Percentiles rank a stretch among this genome's conserved stretches.
These are phyloP conservation scores for Catostomus latipinnis DNA, from an alignment of 2,797 vertebrate genomes.

Conservation along the genomic window DNA sequence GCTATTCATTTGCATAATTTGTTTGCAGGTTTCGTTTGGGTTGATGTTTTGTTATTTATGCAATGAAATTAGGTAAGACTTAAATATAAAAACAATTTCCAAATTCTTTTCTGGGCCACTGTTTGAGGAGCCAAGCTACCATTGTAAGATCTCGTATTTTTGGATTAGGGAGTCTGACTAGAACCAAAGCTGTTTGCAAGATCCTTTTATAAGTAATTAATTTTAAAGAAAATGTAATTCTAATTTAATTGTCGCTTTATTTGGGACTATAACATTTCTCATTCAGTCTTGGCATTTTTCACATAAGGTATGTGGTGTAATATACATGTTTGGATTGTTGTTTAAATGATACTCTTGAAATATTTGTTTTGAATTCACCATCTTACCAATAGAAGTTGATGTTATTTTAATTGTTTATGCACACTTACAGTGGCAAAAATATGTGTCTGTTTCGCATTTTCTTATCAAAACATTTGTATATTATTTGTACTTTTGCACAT, in stretches of 20 bases:
- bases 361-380: conserved; percentile 31
- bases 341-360: conserved; percentile 41
- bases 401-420: conserved; percentile 26
- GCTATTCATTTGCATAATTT: too few species aligned
- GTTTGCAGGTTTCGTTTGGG: too few species aligned
- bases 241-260: too few species aligned
- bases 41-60: too few species aligned
- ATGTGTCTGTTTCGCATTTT: conserved; percentile 29
- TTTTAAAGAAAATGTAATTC: conserved; percentile 23
- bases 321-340: conserved; percentile 39
- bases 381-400: conserved; percentile 18
- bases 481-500: neutral
- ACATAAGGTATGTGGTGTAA: conserved; percentile 22
- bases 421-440: neutral
- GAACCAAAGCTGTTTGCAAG: conserved; percentile 39
- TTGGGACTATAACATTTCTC: conserved; percentile 1
- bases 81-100: too few species aligned
- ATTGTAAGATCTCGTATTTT: too few species aligned
- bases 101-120: too few species aligned
- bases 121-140: too few species aligned
- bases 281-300: conserved; percentile 42
- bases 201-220: conserved; percentile 20
- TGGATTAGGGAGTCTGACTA: conserved; percentile 5
- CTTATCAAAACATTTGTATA: conserved; percentile 1
- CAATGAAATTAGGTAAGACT: too few species aligned